Base-by-base conservation (phyloP, 2,797 vertebrate genomes). In the Eulemur albifrons region DNA sequence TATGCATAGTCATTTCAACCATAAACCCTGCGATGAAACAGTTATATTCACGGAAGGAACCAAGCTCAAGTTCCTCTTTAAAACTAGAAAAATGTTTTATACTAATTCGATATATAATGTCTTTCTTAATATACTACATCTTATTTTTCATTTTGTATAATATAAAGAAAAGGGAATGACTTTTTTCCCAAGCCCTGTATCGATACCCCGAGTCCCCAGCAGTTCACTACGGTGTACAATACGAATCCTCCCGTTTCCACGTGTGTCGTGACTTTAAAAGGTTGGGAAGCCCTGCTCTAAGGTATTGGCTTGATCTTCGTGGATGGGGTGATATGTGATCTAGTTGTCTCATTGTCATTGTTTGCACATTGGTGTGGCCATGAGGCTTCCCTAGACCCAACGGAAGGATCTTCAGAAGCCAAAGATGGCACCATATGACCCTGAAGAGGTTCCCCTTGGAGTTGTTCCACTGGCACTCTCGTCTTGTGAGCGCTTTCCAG, bases 81-180 rank as follows among this genome's bases (percentile, higher is more conserved):
- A 89, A 80, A 73, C 40, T 43, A 87, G 35, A 38, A 75, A 52
- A 85, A 69, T 17, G 6, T 67, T 76, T 94, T 50, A 48, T 59
- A 83, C 32, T 69, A 67, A 82, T 70, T 93, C 30, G 77, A 70
- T 76, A 59, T 63, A 82, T 20, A 43, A 52, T 81, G 4, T 43
- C 13, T 94, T 86, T 91, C 86, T 38, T 89, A 92, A 88, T 92
- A 88, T 0, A 59, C 45, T 52, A 7, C 1, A 61, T 75, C 77
- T 92, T 75, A 59, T 20, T 94, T 96, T 87, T 82, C 27, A 57
- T 86, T 94, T 88, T 80, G 35, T 61, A 87, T 92, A 94, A 73
- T 82, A 48, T 76, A 87, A 88, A 83, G 57, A 84, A 96, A 93
- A 89, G 25, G 0, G 15, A 75, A 57, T 94, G 63, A 30, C 69